phyloP scores from a whole-genome alignment of 1,140 invertebrate species.

The Platorchestia sp. region DNA sequence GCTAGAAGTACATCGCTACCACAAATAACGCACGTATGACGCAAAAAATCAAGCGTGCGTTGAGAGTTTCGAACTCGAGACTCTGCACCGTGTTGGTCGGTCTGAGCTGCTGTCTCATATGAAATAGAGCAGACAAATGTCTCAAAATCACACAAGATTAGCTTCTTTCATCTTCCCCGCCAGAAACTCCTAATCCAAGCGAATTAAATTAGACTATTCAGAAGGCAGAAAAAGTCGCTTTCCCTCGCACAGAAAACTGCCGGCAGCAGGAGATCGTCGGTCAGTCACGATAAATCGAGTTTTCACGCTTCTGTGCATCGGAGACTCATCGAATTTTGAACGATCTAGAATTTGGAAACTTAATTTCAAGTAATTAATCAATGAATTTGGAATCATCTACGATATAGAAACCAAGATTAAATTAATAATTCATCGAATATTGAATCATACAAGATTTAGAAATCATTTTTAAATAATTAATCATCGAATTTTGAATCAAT shows the following conservation, averaged over 20 bases:
- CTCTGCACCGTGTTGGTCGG: neutral
- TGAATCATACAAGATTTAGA: too few species aligned
- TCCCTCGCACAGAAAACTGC: neutral
- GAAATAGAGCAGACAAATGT: neutral
- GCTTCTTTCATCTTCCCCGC: neutral
- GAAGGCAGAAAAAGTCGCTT: neutral
- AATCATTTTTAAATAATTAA: too few species aligned
- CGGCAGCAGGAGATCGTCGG: neutral
- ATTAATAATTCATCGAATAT: too few species aligned
- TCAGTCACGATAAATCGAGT: neutral
- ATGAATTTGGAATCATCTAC: too few species aligned
- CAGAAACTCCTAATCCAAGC: neutral
- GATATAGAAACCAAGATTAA: too few species aligned
- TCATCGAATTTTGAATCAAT: too few species aligned
- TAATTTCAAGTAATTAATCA: too few species aligned
- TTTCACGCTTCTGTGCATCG: too few species aligned
- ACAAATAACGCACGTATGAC: neutral
- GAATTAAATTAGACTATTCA: constrained; percentile 10
- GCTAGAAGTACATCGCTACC: too few species aligned
- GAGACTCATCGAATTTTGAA: too few species aligned
- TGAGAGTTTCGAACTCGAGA: neutral
- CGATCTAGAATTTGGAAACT: too few species aligned
- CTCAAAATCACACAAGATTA: neutral
- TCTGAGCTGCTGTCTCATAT: neutral
- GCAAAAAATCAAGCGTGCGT: neutral